Evolutionary conservation across 2,888 invertebrate species (phyloP).

Genomic region (Nyleta sp.): DNA sequence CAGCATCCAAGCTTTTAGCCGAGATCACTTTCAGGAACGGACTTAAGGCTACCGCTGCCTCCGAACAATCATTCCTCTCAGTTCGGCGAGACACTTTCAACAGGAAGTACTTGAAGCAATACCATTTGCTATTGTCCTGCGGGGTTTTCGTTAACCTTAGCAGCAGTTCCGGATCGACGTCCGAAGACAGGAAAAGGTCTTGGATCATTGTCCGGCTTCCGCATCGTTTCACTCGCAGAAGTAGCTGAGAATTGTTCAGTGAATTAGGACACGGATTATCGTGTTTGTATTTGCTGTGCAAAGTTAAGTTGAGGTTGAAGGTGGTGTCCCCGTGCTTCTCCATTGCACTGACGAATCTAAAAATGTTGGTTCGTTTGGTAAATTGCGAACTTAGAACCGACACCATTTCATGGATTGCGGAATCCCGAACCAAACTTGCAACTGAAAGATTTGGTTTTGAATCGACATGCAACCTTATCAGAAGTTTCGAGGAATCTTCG

Average conservation of each 20-base stretch:
- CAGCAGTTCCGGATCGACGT: not conserved
- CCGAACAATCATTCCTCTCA: not conserved
- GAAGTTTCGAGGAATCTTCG: too few species aligned
- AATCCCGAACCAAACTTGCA: conserved; percentile 16
- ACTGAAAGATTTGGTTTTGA: too few species aligned
- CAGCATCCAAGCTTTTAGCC: not conserved
- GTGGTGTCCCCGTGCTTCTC: not conserved
- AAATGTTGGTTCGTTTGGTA: not conserved
- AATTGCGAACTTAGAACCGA: not conserved
- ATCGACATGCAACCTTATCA: too few species aligned
- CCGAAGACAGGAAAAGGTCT: conserved; percentile 7
- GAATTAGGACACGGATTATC: not conserved
- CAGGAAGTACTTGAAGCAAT: not conserved
- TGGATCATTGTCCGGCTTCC: not conserved
- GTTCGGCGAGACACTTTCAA: not conserved
- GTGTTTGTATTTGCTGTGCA: not conserved
- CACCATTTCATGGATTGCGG: not conserved
- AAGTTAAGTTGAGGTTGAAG: not conserved
- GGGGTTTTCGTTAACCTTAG: conserved; percentile 3
- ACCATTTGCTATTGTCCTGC: not conserved
- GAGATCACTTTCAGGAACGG: conserved; percentile 11
- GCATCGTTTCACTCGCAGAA: not conserved
- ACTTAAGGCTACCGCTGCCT: conserved; percentile 15
- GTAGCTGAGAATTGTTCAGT: not conserved
- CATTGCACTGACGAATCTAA: not conserved